Evolutionary conservation across 2,888 invertebrate genomes (phyloP), one percentile per base, ranked within the genome.

Genomic region (Smittia sp.): DNA sequence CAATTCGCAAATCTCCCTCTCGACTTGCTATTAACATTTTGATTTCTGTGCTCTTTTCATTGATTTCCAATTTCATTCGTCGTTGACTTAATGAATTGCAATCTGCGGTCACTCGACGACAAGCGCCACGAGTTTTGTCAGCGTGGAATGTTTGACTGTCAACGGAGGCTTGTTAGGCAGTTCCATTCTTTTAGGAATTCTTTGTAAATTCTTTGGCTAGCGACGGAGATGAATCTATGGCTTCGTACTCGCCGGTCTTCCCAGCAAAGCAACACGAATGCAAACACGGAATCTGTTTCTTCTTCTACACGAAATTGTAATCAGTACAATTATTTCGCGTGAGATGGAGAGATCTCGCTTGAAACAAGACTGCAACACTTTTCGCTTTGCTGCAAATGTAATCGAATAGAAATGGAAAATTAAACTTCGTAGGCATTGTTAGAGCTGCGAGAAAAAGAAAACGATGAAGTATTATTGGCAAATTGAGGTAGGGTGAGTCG

Each of bases 271-370:
- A 46, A 46, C 46, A n/a, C n/a, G 32, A 32, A 32, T 32, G 46
- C 11, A 69, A 41, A 54, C 69, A 69, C 69, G 69, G 54, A 69
- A 52, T 69, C 69, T 25, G 54, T 54, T 15, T 18, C 27, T 52
- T 25, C 24, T 7, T 18, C 15, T 54, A 69, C 69, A 69, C 27
- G 69, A 69, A 69, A 69, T 69, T 69, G 52, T 69, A 69, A 69
- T 69, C 69, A 69, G 3, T 4, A 69, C 69, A 69, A 69, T 69
- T 69, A 54, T 69, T 69, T 69, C 69, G 69, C 69, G 69, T 69
- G 69, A 52, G 69, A 69, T 69, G 69, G 15, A n/a, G 41, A 38
- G 15, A n/a, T 18, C 6, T 9, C 22, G 22, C 18, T 58, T 20
- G 9, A 22, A 58, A 58, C 15, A 58, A 58, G 58, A 18, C 18